These are phyloP conservation scores for Aphaenogaster ashmeadi DNA, from an alignment of 1,140 invertebrate genomes.

Conservation along the genomic window DNA sequence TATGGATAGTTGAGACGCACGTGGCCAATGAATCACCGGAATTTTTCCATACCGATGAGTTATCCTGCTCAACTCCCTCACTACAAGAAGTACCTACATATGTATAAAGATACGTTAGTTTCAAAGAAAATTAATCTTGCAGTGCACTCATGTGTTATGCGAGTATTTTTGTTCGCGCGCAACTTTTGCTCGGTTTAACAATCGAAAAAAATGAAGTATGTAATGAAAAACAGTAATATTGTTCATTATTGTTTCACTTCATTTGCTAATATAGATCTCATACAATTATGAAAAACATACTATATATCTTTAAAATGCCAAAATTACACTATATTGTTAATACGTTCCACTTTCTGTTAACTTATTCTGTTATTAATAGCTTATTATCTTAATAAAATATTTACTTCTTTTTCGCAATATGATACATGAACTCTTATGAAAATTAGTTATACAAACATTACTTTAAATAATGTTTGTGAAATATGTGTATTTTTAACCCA, in stretches of 20 bases:
- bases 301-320: background rate
- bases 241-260: background rate
- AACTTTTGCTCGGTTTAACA: background rate
- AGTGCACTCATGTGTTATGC: background rate
- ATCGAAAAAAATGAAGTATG: background rate
- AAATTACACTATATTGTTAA: background rate
- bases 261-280: background rate
- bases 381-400: background rate
- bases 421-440: background rate
- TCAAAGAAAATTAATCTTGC: constrained; percentile 43
- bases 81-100: background rate
- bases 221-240: background rate
- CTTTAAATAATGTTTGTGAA: constrained; percentile 28
- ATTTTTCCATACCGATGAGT: constrained; percentile 34
- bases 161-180: background rate
- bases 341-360: background rate
- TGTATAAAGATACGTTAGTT: constrained; percentile 32
- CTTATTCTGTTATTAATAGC: background rate
- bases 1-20: constrained; percentile 11
- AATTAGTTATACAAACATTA: background rate
- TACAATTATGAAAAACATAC: background rate
- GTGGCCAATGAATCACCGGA: constrained; percentile 39
- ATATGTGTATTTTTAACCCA: background rate
- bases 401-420: background rate
- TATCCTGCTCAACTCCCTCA: constrained; percentile 18